Conservation (phyloP, 2,113 vertebrate genomes). For the Channa argus region DNA sequence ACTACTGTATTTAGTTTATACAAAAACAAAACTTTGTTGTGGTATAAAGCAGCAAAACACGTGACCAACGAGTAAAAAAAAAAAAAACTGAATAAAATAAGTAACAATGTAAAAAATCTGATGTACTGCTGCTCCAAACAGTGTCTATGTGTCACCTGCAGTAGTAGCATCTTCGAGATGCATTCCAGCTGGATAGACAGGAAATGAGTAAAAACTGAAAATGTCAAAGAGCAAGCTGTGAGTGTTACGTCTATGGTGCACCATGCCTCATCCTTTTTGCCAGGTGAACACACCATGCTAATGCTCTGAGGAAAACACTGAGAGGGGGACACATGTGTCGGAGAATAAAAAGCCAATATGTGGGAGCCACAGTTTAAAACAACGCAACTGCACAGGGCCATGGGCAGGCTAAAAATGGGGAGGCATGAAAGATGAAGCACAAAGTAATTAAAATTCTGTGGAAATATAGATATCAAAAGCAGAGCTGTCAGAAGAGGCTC, state of each 20-base stretch:
- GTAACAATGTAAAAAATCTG: not conserved
- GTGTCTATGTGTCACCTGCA: slow-evolving; percentile 25
- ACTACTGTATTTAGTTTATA: too few species aligned
- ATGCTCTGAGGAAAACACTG: slow-evolving; percentile 38
- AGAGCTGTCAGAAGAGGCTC: slow-evolving; percentile 70
- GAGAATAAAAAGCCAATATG: slow-evolving; percentile 53
- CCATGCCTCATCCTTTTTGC: slow-evolving; percentile 57
- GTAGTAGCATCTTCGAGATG: not conserved
- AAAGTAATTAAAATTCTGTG: slow-evolving; percentile 77
- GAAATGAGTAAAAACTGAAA: slow-evolving; percentile 27
- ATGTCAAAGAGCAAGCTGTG: slow-evolving; percentile 38
- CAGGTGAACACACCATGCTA: slow-evolving; percentile 48
- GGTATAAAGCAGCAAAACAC: too few species aligned
- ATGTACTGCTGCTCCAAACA: not conserved
- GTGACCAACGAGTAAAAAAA: too few species aligned
- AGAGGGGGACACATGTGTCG: slow-evolving; percentile 29
- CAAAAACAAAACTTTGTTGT: too few species aligned
- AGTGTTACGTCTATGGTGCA: slow-evolving; percentile 29
- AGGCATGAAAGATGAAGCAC: slow-evolving; percentile 68
- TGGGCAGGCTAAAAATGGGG: slow-evolving; percentile 60
- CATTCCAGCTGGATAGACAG: slow-evolving; percentile 6
- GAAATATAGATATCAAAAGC: slow-evolving; percentile 80
- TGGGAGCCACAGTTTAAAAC: slow-evolving; percentile 56
- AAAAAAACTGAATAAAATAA: not conserved
- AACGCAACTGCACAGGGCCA: slow-evolving; percentile 47